Percentiles rank a stretch among this genome's conserved stretches.
Evolutionary conservation across 2,888 invertebrate genomes (phyloP).

Genomic region (Papilio gigon): DNA sequence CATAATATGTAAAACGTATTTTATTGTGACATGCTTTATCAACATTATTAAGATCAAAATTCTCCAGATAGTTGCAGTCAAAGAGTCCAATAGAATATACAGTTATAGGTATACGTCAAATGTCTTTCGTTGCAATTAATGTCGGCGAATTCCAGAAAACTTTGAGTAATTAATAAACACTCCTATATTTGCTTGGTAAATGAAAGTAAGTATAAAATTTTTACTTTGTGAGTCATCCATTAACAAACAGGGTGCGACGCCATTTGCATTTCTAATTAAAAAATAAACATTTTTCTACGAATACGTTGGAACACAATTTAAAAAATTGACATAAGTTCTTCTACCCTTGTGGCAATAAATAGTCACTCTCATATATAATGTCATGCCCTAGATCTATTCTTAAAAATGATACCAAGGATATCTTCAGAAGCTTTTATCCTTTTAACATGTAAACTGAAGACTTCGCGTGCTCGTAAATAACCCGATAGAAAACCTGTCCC

Average conservation of each 20-base stretch:
- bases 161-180: neutral
- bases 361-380: too few relatives aligned
- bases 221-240: neutral
- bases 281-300: neutral
- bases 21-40: too few relatives aligned
- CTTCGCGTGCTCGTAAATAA: neutral
- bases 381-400: slow-evolving; percentile 14
- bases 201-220: neutral
- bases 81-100: too few relatives aligned
- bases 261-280: slow-evolving; percentile 4
- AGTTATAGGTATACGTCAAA: too few relatives aligned
- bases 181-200: neutral
- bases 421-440: slow-evolving; percentile 7
- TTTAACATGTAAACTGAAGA: neutral
- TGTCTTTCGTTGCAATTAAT: neutral
- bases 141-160: neutral
- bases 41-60: too few relatives aligned
- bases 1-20: too few relatives aligned
- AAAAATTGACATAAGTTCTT: too few relatives aligned
- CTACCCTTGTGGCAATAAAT: too few relatives aligned
- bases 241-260: slow-evolving; percentile 1
- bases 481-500: neutral
- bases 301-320: too few relatives aligned
- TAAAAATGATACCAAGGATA: neutral
- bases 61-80: too few relatives aligned